A percentile compares a stretch with the other conserved stretches of the same genome.
These are phyloP conservation scores for Diachasma alloeum DNA, from an alignment of 1,140 invertebrate species.

Conservation along the genomic window DNA sequence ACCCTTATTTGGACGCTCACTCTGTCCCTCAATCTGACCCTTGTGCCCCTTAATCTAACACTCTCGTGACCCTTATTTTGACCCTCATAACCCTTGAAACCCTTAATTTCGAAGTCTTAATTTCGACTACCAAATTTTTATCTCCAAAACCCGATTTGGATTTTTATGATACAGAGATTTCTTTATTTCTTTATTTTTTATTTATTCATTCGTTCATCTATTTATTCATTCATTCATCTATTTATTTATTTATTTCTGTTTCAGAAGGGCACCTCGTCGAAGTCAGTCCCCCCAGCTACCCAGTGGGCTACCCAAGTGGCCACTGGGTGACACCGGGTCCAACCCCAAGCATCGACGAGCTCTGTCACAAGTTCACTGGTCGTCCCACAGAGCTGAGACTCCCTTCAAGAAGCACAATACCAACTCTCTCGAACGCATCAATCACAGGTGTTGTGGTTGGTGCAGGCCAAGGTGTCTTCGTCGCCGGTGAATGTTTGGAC, in stretches of 20 bases:
- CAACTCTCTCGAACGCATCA: conserved; percentile 62
- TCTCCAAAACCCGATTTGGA: too few species aligned
- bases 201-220: too few species aligned
- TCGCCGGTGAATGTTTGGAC: conserved; percentile 60
- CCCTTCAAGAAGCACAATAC: conserved; percentile 60
- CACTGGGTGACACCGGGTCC: conserved; percentile 61
- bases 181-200: too few species aligned
- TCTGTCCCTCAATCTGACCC: too few species aligned
- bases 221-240: too few species aligned
- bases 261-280: conserved; percentile 58
- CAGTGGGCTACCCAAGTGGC: conserved; percentile 53
- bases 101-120: too few species aligned
- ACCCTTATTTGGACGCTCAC: too few species aligned
- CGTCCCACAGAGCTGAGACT: conserved; percentile 60
- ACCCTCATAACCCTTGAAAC: too few species aligned
- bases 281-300: conserved; percentile 62
- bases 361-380: conserved; percentile 59
- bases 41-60: too few species aligned
- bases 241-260: conserved; percentile 19
- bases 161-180: too few species aligned
- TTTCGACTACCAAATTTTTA: too few species aligned
- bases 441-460: conserved; percentile 51
- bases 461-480: conserved; percentile 49
- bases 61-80: too few species aligned
- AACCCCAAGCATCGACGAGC: conserved; percentile 62